phyloP scores from a whole-genome alignment of 2,113 vertebrate species.

The Lophotis ruficrista region DNA sequence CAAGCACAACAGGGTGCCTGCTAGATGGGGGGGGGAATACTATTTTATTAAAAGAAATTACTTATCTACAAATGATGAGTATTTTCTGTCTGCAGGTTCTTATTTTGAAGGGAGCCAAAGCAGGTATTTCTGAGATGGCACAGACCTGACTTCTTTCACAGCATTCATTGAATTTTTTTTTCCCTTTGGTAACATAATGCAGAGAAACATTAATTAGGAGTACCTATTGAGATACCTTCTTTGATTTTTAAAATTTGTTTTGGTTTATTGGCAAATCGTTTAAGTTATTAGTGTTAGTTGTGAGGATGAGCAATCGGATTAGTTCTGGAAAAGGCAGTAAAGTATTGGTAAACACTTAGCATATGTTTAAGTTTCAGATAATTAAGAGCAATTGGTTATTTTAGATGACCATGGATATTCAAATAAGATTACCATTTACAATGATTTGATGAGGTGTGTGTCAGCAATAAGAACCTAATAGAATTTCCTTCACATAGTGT shows the following conservation, averaged over 20 bases:
- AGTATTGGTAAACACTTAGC: constrained; percentile 50
- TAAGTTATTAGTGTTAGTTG: constrained; percentile 40
- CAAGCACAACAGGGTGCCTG: accelerated
- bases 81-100: not conserved
- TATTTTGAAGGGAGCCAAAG: not conserved
- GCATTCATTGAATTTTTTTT: constrained; percentile 12
- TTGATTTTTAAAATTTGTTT: constrained; percentile 42
- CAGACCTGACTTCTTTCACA: not conserved
- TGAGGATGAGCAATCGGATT: constrained; percentile 33
- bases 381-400: constrained; percentile 54
- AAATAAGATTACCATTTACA: constrained; percentile 48
- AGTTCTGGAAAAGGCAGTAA: constrained; percentile 53
- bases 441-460: constrained; percentile 27
- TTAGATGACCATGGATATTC: constrained; percentile 33
- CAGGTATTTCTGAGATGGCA: not conserved
- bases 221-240: constrained; percentile 1
- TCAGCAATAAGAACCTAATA: not conserved
- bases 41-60: not conserved
- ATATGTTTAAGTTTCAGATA: constrained; percentile 55
- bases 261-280: constrained; percentile 52
- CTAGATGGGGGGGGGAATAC: not conserved
- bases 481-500: not conserved
- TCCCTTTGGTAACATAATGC: not conserved
- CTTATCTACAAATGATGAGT: not conserved
- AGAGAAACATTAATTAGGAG: constrained; percentile 38